Evolutionary conservation across 1,140 invertebrate species (phyloP).

Genomic region (Drosophila mayri): DNA sequence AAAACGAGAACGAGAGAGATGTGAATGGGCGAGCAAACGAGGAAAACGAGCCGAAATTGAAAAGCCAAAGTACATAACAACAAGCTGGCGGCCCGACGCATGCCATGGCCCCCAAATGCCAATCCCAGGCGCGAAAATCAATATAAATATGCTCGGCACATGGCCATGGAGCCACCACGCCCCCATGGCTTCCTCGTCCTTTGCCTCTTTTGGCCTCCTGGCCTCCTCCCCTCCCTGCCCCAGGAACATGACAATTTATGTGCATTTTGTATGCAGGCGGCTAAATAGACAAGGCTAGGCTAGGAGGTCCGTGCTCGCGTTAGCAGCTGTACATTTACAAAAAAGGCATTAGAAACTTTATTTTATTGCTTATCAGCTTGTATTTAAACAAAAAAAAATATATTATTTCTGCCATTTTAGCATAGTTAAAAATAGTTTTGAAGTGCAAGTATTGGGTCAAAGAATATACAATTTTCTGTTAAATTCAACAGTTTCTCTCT

Average conservation of each 20-base stretch:
- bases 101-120: slow-evolving; percentile 45
- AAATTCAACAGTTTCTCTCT: too few species aligned
- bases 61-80: slow-evolving; percentile 82
- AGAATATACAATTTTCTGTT: too few species aligned
- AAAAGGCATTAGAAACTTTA: slow-evolving; percentile 6
- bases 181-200: not conserved
- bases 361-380: slow-evolving; percentile 12
- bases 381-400: not conserved
- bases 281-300: slow-evolving; percentile 77
- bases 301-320: slow-evolving; percentile 25
- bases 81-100: slow-evolving; percentile 62
- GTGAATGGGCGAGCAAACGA: slow-evolving; percentile 41
- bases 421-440: too few species aligned
- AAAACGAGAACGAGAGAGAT: slow-evolving; percentile 1
- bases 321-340: slow-evolving; percentile 12
- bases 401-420: not conserved
- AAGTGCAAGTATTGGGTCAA: too few species aligned
- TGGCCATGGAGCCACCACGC: slow-evolving; percentile 47
- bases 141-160: slow-evolving; percentile 77
- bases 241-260: slow-evolving; percentile 76
- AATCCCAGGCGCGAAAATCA: slow-evolving; percentile 79
- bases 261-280: slow-evolving; percentile 80
- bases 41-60: slow-evolving; percentile 77
- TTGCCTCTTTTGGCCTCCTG: not conserved
- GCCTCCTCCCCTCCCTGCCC: slow-evolving; percentile 6